Percentiles rank a stretch among this genome's conserved stretches.
Conservation (phyloP, 2,888 invertebrate genomes). For the Andricus quercusramuli region DNA sequence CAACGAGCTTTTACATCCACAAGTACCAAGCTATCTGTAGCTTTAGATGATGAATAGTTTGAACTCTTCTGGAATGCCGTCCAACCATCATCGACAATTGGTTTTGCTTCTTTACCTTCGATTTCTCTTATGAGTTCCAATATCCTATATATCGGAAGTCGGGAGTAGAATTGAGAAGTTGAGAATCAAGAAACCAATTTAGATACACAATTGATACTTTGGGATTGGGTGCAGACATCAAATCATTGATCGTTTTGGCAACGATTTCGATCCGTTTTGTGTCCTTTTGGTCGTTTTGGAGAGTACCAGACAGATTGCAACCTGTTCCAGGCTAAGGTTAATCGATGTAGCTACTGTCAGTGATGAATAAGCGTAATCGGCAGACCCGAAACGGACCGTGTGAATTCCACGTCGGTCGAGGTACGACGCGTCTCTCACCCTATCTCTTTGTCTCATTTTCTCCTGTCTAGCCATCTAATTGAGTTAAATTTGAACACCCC, state of each 20-base stretch:
- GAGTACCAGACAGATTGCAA: neutral
- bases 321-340: neutral
- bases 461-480: conserved; percentile 51
- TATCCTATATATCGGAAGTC: too few relatives aligned
- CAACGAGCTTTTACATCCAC: conserved; percentile 54
- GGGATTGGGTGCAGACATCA: neutral
- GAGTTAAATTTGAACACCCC: conserved; percentile 38
- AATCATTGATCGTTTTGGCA: neutral
- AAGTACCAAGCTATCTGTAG: conserved; percentile 52
- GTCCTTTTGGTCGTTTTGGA: neutral
- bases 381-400: conserved; percentile 70
- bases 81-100: conserved; percentile 70
- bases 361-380: conserved; percentile 70
- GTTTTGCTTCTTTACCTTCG: conserved; percentile 53
- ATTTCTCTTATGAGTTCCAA: neutral
- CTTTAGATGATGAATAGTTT: conserved; percentile 70
- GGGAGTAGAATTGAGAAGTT: too few relatives aligned
- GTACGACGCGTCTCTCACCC: conserved; percentile 47
- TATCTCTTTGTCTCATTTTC: conserved; percentile 56
- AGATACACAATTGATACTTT: neutral
- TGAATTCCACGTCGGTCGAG: conserved; percentile 67
- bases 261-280: neutral
- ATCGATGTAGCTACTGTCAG: conserved; percentile 61
- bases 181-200: too few relatives aligned
- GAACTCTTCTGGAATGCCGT: conserved; percentile 68